Evolutionary conservation across 2,797 vertebrate genomes (phyloP).

Genomic region (Gephyroberyx darwinii): DNA sequence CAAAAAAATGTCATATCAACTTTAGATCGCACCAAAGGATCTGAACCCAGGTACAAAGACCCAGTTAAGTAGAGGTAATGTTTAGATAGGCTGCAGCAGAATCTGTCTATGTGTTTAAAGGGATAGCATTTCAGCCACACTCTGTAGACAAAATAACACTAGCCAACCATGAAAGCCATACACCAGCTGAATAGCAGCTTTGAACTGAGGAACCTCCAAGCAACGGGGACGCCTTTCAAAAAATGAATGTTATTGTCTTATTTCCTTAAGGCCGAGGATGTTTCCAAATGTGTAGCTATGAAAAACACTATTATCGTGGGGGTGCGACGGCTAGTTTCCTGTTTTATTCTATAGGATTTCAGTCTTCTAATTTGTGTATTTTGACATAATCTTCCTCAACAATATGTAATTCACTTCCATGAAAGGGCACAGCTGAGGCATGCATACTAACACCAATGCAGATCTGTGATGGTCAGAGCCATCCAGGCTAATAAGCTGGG

Average conservation of each 20-base stretch:
- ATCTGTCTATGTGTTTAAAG: conserved; percentile 63
- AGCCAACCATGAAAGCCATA: conserved; percentile 68
- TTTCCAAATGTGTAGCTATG: conserved; percentile 37
- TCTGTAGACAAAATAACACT: conserved; percentile 64
- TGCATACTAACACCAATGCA: conserved; percentile 30
- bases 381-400: conserved; percentile 3
- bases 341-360: conserved; percentile 12
- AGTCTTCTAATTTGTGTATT: conserved; percentile 1
- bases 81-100: conserved; percentile 67
- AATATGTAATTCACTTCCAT: conserved; percentile 12
- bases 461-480: conserved; percentile 58
- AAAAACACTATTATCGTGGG: conserved; percentile 4
- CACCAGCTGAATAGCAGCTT: conserved; percentile 56
- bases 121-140: conserved; percentile 69
- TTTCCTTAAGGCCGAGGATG: conserved; percentile 35
- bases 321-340: neutral
- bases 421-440: conserved; percentile 29
- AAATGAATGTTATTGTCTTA: conserved; percentile 53
- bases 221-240: conserved; percentile 64
- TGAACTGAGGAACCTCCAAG: conserved; percentile 69
- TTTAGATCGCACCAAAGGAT: conserved; percentile 77
- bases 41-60: conserved; percentile 71
- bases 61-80: conserved; percentile 73
- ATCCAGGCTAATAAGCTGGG: conserved; percentile 62
- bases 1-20: conserved; percentile 80